Conservation (phyloP, 1,140 invertebrate genomes). For the Drosophila lacertosa region DNA sequence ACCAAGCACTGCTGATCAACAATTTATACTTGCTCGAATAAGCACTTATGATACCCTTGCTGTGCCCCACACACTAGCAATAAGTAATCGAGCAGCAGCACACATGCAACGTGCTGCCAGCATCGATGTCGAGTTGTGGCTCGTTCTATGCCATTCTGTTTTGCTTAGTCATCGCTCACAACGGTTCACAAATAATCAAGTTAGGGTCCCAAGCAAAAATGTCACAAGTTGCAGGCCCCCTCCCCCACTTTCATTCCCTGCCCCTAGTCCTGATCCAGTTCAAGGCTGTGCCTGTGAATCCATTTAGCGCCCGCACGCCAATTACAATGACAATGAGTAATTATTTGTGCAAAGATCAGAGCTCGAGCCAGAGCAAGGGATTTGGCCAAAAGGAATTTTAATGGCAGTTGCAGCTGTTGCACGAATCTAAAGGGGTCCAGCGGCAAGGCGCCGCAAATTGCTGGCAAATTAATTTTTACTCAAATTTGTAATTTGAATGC, state of each 20-base stretch:
- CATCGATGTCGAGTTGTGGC: not conserved
- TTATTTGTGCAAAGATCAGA: conserved; percentile 72
- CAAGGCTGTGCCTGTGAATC: conserved; percentile 41
- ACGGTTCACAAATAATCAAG: conserved; percentile 61
- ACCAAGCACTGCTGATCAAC: too few relatives aligned
- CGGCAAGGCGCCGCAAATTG: conserved; percentile 37
- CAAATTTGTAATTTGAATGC: conserved; percentile 68
- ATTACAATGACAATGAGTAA: conserved; percentile 83
- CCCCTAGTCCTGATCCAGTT: too few relatives aligned
- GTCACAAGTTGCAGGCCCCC: conserved; percentile 45
- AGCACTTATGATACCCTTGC: not conserved
- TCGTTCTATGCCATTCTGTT: not conserved
- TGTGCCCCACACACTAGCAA: conserved; percentile 25
- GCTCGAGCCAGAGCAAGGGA: conserved; percentile 22
- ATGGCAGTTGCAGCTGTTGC: conserved; percentile 63
- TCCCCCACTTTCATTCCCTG: too few relatives aligned
- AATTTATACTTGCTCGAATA: too few relatives aligned
- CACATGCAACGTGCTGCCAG: conserved; percentile 18
- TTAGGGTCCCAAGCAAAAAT: conserved; percentile 38
- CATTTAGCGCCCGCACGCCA: conserved; percentile 78
- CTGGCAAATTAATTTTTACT: conserved; percentile 51
- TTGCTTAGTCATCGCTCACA: conserved; percentile 28
- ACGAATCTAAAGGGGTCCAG: not conserved
- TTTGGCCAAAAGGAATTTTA: conserved; percentile 57
- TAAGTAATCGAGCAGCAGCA: conserved; percentile 43